Evolutionary conservation across 1,140 invertebrate genomes (phyloP), one percentile per base, ranked within the genome.

Genomic region (Agraylea sexmaculata): DNA sequence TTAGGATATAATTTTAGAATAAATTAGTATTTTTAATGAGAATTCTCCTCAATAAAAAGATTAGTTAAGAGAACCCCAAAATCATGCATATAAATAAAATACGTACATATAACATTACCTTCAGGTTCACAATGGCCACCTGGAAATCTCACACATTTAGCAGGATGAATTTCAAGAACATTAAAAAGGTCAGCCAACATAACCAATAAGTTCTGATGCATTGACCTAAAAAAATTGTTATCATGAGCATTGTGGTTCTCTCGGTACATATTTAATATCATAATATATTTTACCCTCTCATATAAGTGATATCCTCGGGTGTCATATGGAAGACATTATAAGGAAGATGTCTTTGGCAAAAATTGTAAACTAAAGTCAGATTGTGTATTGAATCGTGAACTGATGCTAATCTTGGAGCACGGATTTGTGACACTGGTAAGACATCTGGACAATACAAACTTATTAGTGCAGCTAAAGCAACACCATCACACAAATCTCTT

Each of bases 121-220:
- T 22, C 18, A 13, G 13, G 4, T 22, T 34, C 35, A 23, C 43
- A 40, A 40, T 31, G 21, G 32, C 49, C 59, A 50, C 78, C 80
- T 2, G 83, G 83, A 55, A 84, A 79, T 51, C 80, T 77, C 29
- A 91, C 87, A 59, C 84, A 87, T 57, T 87, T 83, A 7, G 83
- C 84, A 4, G 87, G 87, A 68, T 89, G 83, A 41, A 94, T 86
- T 70, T 98, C 94, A 56, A 97, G 74, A 43, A 91, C 75, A 58
- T 91, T 91, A 60, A 97, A 97, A 46, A 99, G 73, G 62, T 99
- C 93, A 39, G 93, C 89, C 46, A 98, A 67, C 67, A 98, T 86
- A 29, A 87, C 87, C 47, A 94, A 73, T 51, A 98, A 69, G 71
- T 97, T 98, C 55, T 87, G 80, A 55, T 82, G 83, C 79, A 94